A percentile compares a stretch with the other conserved stretches of the same genome.
Evolutionary conservation across 1,140 invertebrate genomes (phyloP).

Genomic region (Venustaconcha ellipsiformis): DNA sequence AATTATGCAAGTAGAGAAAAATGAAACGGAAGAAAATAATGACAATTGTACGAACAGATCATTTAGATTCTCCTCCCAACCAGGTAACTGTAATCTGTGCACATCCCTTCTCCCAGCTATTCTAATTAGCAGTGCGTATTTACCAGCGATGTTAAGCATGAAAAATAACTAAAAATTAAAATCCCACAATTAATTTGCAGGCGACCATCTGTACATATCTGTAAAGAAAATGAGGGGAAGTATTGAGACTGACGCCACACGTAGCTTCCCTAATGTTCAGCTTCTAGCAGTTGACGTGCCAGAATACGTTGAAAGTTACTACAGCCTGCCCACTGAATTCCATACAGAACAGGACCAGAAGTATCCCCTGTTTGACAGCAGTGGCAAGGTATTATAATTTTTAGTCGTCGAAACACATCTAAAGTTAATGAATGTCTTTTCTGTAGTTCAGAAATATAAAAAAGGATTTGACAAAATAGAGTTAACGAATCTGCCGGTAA

Average conservation of each 20-base stretch:
- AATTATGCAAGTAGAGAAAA: too few relatives aligned
- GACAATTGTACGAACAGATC: too few relatives aligned
- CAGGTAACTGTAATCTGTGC: neutral
- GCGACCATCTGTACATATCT: slow-evolving; percentile 31
- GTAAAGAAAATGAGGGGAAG: slow-evolving; percentile 39
- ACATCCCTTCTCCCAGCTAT: neutral
- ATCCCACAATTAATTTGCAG: slow-evolving; percentile 16
- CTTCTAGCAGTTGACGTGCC: slow-evolving; percentile 44
- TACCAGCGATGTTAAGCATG: neutral
- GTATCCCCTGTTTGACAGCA: slow-evolving; percentile 47
- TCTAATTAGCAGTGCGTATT: neutral
- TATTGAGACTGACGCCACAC: slow-evolving; percentile 5
- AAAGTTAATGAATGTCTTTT: too few relatives aligned
- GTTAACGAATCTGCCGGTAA: too few relatives aligned
- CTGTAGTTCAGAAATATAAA: too few relatives aligned
- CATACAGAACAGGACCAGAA: slow-evolving; percentile 27
- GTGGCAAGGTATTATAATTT: neutral
- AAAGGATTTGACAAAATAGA: too few relatives aligned
- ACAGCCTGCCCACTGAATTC: slow-evolving; percentile 31
- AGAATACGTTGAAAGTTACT: slow-evolving; percentile 9
- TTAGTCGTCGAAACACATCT: too few relatives aligned
- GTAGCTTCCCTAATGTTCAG: slow-evolving; percentile 31
- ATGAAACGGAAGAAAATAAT: too few relatives aligned
- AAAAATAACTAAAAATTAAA: neutral
- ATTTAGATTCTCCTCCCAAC: too few relatives aligned